A percentile compares a stretch with the other conserved stretches of the same genome.
These are phyloP conservation scores for Lates japonicus DNA, from an alignment of 2,797 vertebrate genomes.

Conservation along the genomic window DNA sequence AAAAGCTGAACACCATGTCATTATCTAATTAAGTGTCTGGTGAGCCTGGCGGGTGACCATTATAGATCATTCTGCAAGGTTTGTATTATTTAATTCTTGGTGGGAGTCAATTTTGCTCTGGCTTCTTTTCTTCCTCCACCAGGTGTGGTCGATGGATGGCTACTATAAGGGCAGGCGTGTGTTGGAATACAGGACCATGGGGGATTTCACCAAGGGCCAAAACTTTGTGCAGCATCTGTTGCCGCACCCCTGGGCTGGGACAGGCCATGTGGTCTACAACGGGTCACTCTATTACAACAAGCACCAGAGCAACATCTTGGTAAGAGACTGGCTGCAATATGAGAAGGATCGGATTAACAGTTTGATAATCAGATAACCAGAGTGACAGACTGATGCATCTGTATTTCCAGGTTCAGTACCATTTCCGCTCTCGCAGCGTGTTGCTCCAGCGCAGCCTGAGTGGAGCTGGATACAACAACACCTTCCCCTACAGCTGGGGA, in stretches of 20 bases:
- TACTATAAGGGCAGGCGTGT: constrained; percentile 94
- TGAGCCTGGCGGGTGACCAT: constrained; percentile 5
- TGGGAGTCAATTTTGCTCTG: constrained; percentile 17
- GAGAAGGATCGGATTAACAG: accelerated
- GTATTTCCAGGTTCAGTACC: constrained; percentile 89
- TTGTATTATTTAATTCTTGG: constrained; percentile 1
- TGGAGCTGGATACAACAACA: constrained; percentile 97
- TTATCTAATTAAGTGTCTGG: constrained; percentile 35
- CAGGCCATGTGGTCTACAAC: constrained; percentile 93
- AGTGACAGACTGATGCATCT: constrained; percentile 1
- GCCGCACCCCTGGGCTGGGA: constrained; percentile 95
- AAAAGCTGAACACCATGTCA: constrained; percentile 7
- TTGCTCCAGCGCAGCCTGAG: constrained; percentile 92
- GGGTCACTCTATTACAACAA: constrained; percentile 96
- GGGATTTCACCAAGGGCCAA: constrained; percentile 93
- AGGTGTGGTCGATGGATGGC: constrained; percentile 99
- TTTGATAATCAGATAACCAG: neutral
- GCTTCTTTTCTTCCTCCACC: neutral
- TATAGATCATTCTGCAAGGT: constrained; percentile 25
- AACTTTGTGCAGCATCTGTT: constrained; percentile 96
- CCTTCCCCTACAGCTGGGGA: constrained; percentile 98
- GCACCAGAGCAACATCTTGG: constrained; percentile 92
- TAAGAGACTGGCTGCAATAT: constrained; percentile 53
- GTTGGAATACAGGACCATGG: constrained; percentile 93
- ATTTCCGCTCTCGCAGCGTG: constrained; percentile 91